Evolutionary conservation across 2,797 vertebrate species (phyloP).

Genomic region (Peromyscus attwateri): DNA sequence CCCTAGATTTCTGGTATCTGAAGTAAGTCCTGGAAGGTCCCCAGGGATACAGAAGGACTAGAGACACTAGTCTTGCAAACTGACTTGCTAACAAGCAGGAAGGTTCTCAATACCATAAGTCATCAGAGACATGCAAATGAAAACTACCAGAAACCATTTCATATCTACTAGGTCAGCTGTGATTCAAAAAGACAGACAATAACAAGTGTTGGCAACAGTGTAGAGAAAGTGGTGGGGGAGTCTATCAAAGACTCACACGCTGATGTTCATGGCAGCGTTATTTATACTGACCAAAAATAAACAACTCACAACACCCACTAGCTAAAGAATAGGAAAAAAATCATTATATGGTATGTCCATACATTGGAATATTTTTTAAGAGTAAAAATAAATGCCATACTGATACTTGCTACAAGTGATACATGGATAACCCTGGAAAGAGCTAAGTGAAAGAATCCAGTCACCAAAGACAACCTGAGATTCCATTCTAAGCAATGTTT

Average conservation of each 20-base stretch:
- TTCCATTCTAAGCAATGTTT: neutral
- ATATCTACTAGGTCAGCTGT: neutral
- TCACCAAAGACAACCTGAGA: neutral
- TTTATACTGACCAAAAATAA: neutral
- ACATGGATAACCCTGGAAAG: neutral
- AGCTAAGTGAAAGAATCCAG: constrained; percentile 15
- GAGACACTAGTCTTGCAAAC: neutral
- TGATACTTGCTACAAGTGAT: neutral
- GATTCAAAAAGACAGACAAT: neutral
- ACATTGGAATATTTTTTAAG: neutral
- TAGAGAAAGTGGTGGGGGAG: neutral
- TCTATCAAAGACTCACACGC: neutral
- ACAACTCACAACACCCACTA: neutral
- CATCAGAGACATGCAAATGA: constrained; percentile 18
- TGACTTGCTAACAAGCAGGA: neutral
- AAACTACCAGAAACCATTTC: neutral
- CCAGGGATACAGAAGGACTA: neutral
- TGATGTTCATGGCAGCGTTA: neutral
- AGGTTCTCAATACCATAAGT: neutral
- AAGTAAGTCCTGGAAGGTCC: neutral
- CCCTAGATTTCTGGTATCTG: neutral
- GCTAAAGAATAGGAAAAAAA: neutral
- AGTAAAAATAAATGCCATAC: constrained; percentile 18
- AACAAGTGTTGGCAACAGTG: neutral
- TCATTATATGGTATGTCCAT: neutral